Percentiles rank a stretch among this genome's conserved stretches.
phyloP scores from a whole-genome alignment of 2,113 vertebrate species.

The Chiloscyllium plagiosum region DNA sequence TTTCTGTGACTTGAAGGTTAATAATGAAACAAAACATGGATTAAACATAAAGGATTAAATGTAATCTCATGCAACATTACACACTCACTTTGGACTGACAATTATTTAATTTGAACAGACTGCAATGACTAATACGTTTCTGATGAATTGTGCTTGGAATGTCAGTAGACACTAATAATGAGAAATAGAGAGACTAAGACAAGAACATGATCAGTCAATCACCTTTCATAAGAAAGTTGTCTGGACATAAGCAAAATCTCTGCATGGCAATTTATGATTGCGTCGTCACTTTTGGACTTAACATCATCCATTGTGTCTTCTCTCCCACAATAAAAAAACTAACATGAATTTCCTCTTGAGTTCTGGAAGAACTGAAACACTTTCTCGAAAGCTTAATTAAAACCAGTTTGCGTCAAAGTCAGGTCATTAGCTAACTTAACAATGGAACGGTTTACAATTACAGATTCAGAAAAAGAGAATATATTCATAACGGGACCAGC shows the following conservation, averaged over 20 bases:
- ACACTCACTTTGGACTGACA: neutral
- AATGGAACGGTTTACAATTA: neutral
- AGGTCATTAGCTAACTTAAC: neutral
- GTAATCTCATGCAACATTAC: neutral
- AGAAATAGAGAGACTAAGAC: neutral
- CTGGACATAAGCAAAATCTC: neutral
- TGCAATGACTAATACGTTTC: neutral
- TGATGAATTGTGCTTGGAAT: neutral
- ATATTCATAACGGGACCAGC: neutral
- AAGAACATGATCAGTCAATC: neutral
- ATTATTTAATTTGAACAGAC: neutral
- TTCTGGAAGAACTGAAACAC: neutral
- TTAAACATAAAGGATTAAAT: neutral
- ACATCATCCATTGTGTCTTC: neutral
- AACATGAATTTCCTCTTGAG: neutral
- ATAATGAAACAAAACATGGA: neutral
- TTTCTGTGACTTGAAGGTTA: neutral
- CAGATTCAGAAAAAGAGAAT: neutral
- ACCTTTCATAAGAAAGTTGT: neutral
- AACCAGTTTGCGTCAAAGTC: neutral
- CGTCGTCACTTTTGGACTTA: neutral
- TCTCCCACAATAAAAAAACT: neutral
- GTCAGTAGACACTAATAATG: neutral
- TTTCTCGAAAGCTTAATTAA: neutral
- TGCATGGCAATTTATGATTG: neutral